Conservation (phyloP, 2,797 vertebrate species). For the Columba guinea region DNA sequence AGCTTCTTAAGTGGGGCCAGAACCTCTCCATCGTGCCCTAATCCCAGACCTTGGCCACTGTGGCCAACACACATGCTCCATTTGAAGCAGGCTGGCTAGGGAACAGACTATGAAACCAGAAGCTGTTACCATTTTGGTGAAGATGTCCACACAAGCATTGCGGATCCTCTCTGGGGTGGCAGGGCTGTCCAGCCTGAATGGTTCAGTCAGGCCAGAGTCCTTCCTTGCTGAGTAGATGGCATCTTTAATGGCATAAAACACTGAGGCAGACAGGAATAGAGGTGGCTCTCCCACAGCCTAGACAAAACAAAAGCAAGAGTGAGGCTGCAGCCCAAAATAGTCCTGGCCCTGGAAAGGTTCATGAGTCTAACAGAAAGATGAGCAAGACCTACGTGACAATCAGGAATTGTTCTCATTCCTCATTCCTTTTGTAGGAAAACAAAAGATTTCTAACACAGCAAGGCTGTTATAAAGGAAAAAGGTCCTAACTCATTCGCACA, state of each 20-base stretch:
- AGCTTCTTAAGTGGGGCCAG: neutral
- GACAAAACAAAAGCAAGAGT: neutral
- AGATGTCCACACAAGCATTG: constrained; percentile 88
- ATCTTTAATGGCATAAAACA: constrained; percentile 96
- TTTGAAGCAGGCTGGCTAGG: neutral
- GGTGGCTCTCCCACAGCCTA: constrained; percentile 96
- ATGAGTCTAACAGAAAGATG: neutral
- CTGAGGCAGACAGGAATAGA: constrained; percentile 90
- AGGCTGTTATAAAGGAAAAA: neutral
- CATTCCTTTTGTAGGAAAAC: neutral
- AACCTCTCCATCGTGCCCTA: neutral
- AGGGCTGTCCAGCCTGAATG: constrained; percentile 91
- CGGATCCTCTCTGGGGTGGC: constrained; percentile 93
- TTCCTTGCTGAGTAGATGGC: constrained; percentile 80
- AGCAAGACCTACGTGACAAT: neutral
- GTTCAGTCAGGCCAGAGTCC: constrained; percentile 74
- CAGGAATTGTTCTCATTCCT: neutral
- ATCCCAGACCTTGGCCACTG: neutral
- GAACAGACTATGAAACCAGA: neutral
- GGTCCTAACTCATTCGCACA: neutral
- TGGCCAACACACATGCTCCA: neutral
- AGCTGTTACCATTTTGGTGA: constrained; percentile 87
- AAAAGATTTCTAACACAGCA: neutral
- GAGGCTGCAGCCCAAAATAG: neutral
- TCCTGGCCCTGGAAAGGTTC: neutral